Base-by-base conservation (phyloP, 2,113 vertebrate species). In the Saccopteryx bilineata region DNA sequence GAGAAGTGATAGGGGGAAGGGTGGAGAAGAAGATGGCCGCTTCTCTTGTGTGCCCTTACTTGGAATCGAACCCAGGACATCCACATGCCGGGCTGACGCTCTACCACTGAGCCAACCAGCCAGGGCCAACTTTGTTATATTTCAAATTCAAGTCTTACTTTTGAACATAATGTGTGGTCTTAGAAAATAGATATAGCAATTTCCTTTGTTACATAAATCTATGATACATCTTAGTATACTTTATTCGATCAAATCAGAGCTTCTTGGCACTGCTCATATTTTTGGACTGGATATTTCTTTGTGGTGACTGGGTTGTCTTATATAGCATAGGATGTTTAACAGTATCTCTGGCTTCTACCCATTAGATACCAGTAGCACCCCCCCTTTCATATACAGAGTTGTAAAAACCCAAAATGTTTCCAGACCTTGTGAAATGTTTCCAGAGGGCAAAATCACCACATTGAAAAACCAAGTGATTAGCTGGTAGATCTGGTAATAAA, bases 181-280 rank as follows among this genome's bases (percentile, higher is more conserved):
- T 87, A 76, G n/a, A 79, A 65, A 65, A 79, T 88, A 81, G 58
- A 10, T 66, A 28, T 9, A 83, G 26, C 0, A 52, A 5, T 66
- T 81, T 39, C 13, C 48, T 39, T 52, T n/a, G 11, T 69, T 89
- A 66, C 8, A 50, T 63, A 90, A 75, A 31, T 66, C 23, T 61
- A 7, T 9, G n/a, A 17, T 19, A 3, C 21, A 1, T 63, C 52
- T 31, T 61, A 2, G 13, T 78, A 48, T 75, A 21, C 80, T 63
- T 56, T 52, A 31, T 46, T 71, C 31, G 23, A 17, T 68, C 48
- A 23, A 9, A 8, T 76, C 48, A 72, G 7, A 0, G 2, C 81
- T 95, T 92, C 33, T 94, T 75, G 75, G 21, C 17, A 60, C n/a
- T 87, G 9, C 69, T 95, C 11, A 60, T 23, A n/a, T 58, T 69